Conservation (phyloP, 2,888 invertebrate genomes). For the Oegoconia quadripuncta region DNA sequence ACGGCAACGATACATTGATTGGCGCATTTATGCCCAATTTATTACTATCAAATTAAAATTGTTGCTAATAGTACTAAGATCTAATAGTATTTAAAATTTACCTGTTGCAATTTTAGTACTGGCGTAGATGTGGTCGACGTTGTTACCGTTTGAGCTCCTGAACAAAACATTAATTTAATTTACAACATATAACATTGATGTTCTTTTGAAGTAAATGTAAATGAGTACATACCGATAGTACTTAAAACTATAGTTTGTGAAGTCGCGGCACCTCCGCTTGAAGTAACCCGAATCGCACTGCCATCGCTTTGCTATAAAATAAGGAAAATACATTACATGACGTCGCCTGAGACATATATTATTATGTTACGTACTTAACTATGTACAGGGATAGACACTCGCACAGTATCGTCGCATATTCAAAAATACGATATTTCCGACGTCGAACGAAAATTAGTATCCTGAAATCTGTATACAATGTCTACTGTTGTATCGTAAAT, state of each 20-base stretch:
- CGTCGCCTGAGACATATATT: too few relatives aligned
- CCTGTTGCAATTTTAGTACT: slow-evolving; percentile 69
- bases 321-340: background rate
- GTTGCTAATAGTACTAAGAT: background rate
- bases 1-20: too few relatives aligned
- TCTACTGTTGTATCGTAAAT: too few relatives aligned
- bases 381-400: too few relatives aligned
- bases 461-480: too few relatives aligned
- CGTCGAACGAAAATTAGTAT: too few relatives aligned
- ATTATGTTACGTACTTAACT: background rate
- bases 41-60: slow-evolving; percentile 1
- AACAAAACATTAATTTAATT: background rate
- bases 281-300: slow-evolving; percentile 56
- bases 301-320: slow-evolving; percentile 61
- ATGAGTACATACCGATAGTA: slow-evolving; percentile 57
- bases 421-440: too few relatives aligned
- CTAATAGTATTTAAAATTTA: slow-evolving; percentile 23
- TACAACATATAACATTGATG: background rate
- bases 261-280: slow-evolving; percentile 46
- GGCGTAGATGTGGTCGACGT: slow-evolving; percentile 59
- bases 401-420: too few relatives aligned
- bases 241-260: slow-evolving; percentile 71
- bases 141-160: slow-evolving; percentile 57
- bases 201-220: too few relatives aligned
- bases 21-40: slow-evolving; percentile 1